phyloP scores from a whole-genome alignment of 2,888 invertebrate genomes.

The Hypolimnas misippus region DNA sequence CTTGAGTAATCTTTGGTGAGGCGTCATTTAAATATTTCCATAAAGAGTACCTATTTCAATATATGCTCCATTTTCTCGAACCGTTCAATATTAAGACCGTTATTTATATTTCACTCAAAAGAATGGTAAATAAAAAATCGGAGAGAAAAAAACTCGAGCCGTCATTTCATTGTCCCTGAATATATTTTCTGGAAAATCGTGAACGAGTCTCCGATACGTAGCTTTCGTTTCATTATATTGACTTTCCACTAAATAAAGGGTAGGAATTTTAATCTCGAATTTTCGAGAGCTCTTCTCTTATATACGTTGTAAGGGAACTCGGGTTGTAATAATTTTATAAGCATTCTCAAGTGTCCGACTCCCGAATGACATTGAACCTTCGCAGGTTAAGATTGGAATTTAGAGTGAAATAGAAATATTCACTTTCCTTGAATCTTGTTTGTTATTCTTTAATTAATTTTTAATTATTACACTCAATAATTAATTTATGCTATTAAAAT shows the following conservation, averaged over 20 bases:
- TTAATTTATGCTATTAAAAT: too few species aligned
- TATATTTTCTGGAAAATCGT: conserved; percentile 41
- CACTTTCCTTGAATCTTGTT: background rate
- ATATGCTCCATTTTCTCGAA: background rate
- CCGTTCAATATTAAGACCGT: conserved; percentile 8
- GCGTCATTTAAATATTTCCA: background rate
- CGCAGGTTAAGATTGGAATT: background rate
- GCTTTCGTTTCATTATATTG: conserved; percentile 46
- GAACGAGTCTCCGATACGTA: conserved; percentile 40
- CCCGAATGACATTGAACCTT: conserved; percentile 12
- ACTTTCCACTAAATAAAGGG: conserved; percentile 44
- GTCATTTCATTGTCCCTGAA: conserved; percentile 41
- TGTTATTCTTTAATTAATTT: background rate
- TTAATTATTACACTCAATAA: background rate
- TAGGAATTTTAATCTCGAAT: conserved; percentile 45
- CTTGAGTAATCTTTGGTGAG: background rate
- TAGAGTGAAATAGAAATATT: background rate
- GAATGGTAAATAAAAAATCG: conserved; percentile 25
- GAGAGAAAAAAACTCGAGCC: conserved; percentile 27
- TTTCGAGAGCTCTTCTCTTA: conserved; percentile 39
- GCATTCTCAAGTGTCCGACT: conserved; percentile 19
- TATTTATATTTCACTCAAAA: conserved; percentile 14
- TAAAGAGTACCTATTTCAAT: background rate
- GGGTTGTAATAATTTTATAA: conserved; percentile 30
- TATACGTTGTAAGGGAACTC: conserved; percentile 47